These are phyloP conservation scores for Caenorhabditis japonica DNA, from an alignment of 2,888 invertebrate species.

Conservation along the genomic window DNA sequence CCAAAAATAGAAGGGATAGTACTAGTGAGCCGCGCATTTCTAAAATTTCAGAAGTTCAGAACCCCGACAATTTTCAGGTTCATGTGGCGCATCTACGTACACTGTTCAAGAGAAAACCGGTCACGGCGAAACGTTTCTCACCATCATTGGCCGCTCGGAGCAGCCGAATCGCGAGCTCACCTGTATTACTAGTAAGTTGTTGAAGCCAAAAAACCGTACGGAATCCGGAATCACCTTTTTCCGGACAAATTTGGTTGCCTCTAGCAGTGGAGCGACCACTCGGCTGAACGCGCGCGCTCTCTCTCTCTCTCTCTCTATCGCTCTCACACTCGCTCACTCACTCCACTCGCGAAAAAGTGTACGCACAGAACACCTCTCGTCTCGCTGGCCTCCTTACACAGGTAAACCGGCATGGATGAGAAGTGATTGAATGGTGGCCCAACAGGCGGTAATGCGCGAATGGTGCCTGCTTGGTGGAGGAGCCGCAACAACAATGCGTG, in stretches of 20 bases:
- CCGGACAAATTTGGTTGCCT: conserved; percentile 67
- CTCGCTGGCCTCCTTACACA: conserved; percentile 48
- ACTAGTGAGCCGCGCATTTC: background rate
- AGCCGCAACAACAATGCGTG: too few species aligned
- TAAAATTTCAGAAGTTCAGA: background rate
- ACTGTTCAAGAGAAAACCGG: conserved; percentile 6
- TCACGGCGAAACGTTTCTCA: conserved; percentile 10
- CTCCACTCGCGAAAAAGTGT: background rate
- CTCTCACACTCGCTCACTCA: conserved; percentile 38
- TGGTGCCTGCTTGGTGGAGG: too few species aligned
- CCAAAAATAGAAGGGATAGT: background rate
- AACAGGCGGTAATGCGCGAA: too few species aligned
- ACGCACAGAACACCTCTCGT: background rate
- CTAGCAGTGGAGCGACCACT: conserved; percentile 73
- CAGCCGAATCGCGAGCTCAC: conserved; percentile 27
- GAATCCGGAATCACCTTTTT: too few species aligned
- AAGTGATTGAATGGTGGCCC: too few species aligned
- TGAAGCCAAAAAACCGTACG: too few species aligned
- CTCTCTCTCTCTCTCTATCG: conserved; percentile 29
- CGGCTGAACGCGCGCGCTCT: too few species aligned
- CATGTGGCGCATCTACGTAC: conserved; percentile 28
- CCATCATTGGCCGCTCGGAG: conserved; percentile 4
- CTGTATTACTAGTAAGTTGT: conserved; percentile 17
- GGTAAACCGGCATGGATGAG: too few species aligned
- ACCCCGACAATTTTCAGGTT: conserved; percentile 9